Conservation (phyloP, 2,888 invertebrate genomes). For the Carpatolechia fugitivella region DNA sequence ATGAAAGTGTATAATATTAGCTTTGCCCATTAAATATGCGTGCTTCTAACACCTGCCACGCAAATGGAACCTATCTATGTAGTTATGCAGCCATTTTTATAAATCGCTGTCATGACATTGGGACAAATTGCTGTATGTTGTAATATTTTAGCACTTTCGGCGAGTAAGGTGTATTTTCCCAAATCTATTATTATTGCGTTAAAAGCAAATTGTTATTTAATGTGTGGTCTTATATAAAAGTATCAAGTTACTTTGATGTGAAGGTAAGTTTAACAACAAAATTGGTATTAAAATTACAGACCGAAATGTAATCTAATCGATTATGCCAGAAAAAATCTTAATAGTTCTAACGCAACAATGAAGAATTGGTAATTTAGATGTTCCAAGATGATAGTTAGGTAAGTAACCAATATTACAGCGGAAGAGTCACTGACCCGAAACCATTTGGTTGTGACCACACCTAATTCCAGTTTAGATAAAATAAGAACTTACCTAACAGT, state of each 20-base stretch:
- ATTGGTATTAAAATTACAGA: background rate
- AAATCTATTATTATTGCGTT: background rate
- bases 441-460: slow-evolving; percentile 37
- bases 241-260: background rate
- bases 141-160: slow-evolving; percentile 47
- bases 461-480: slow-evolving; percentile 38
- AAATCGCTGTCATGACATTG: slow-evolving; percentile 55
- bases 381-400: slow-evolving; percentile 9
- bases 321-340: background rate
- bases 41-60: slow-evolving; percentile 40
- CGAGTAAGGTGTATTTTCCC: background rate
- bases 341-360: slow-evolving; percentile 3
- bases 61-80: slow-evolving; percentile 39
- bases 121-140: slow-evolving; percentile 44
- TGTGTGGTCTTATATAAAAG: background rate
- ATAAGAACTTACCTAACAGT: slow-evolving; percentile 42
- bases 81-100: slow-evolving; percentile 35
- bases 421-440: slow-evolving; percentile 36
- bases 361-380: slow-evolving; percentile 12
- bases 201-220: background rate
- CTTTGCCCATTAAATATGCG: background rate
- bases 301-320: background rate
- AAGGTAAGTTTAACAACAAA: background rate
- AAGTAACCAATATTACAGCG: background rate
- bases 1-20: slow-evolving; percentile 43